Conservation (phyloP, 2,113 vertebrate species). For the Odobenus rosmarus region DNA sequence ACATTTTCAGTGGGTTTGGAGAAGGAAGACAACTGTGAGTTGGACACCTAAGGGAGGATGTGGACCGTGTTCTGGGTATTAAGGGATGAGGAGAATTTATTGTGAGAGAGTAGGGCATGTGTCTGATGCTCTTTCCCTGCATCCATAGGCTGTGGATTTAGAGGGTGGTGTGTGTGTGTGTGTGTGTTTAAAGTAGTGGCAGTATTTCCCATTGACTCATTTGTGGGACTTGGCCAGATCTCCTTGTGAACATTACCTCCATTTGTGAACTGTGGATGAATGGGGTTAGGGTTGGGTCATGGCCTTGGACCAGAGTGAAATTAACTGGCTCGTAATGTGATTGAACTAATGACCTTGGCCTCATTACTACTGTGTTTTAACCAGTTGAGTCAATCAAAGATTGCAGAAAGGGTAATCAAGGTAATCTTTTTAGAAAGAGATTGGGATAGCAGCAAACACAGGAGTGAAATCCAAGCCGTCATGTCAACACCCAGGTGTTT, state of each 20-base stretch:
- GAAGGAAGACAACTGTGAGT: background rate
- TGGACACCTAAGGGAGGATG: background rate
- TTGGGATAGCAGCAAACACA: background rate
- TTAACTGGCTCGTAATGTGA: conserved; percentile 75
- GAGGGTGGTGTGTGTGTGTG: background rate
- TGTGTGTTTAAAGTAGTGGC: background rate
- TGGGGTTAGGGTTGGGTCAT: conserved; percentile 67
- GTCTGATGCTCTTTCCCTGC: background rate
- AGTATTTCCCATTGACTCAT: conserved; percentile 42
- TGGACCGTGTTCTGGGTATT: background rate
- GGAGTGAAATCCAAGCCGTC: conserved; percentile 9
- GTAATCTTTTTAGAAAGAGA: conserved; percentile 58
- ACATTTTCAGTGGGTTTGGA: background rate
- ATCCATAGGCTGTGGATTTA: background rate
- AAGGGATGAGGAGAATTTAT: background rate
- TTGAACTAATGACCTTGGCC: conserved; percentile 75
- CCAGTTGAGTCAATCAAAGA: conserved; percentile 64
- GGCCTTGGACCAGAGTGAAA: conserved; percentile 73
- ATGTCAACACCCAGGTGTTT: background rate
- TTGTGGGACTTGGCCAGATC: conserved; percentile 34
- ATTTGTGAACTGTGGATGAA: conserved; percentile 61
- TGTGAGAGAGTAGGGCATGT: background rate
- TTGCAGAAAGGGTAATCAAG: conserved; percentile 65
- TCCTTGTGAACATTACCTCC: conserved; percentile 35
- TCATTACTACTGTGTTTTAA: conserved; percentile 67